Evolutionary conservation across 2,888 invertebrate species (phyloP), one percentile per base, ranked within the genome.

Genomic region (Electrophaes corylata): DNA sequence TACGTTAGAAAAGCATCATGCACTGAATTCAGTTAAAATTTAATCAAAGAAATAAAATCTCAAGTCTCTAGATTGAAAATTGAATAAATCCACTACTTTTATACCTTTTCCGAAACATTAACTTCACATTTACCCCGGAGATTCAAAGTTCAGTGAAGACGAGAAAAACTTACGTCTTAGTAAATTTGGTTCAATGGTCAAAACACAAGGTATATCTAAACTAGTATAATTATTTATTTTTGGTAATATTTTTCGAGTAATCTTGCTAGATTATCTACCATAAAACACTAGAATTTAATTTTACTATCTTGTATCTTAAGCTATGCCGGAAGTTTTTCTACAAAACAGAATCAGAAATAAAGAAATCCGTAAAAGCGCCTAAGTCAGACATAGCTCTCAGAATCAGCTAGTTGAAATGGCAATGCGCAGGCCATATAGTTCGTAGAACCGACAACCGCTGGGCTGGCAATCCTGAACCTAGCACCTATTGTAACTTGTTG

Each of bases 141-240:
- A 64, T 59, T 64, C 59, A 62, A 59, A 56, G 64, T 62, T 58
- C 59, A 53, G 52, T 41, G 57, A 48, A 53, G 67, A 63, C 62
- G 55, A 64, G 66, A 65, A 71, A 72, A 69, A 60, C 70, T 68
- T 57, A 56, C 65, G 64, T 70, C 67, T 66, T 66, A 69, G 63
- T 67, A 70, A 73, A 72, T 71, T 70, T 69, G 68, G 71, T 73
- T 73, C 69, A 66, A 63, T 60, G 59, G 61, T 35, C 64, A 55
- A 73, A 73, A 72, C 65, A 64, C 67, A 66, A 69, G 60, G 53
- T 56, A 65, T 16, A 37, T 14, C 35, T 35, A 62, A 62, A 62
- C 60, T 62, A 60, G 57, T 54, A 60, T 62, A 54, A 65, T 67
- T 65, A 60, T 64, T 68, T 64, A 66, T 58, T 57, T 33, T 20